Evolutionary conservation across 1,140 invertebrate species (phyloP).

Genomic region (Panulirus ornatus): DNA sequence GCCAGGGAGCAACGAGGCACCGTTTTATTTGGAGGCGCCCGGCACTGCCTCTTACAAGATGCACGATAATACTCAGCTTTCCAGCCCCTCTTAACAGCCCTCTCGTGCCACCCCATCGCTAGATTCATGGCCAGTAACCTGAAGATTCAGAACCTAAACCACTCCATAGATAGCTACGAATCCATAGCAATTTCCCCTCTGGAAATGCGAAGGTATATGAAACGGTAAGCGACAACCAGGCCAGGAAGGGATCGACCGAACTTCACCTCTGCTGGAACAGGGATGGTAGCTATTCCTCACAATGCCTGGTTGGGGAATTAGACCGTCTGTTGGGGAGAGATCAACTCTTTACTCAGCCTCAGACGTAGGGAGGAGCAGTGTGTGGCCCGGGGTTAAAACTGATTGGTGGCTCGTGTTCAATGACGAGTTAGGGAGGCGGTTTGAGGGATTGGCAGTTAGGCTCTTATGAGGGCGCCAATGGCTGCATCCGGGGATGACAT

Average conservation of each 20-base stretch:
- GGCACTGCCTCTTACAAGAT: constrained; percentile 47
- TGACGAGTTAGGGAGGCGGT: too few species aligned
- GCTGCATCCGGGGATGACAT: too few species aligned
- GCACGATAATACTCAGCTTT: constrained; percentile 42
- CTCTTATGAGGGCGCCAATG: too few species aligned
- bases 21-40: constrained; percentile 67
- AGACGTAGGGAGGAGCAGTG: constrained; percentile 3
- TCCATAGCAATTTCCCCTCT: background rate
- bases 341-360: constrained; percentile 31
- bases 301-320: constrained; percentile 47
- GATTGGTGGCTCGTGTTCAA: too few species aligned
- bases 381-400: too few species aligned
- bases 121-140: constrained; percentile 1
- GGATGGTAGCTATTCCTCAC: constrained; percentile 42
- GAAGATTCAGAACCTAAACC: background rate
- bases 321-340: constrained; percentile 45
- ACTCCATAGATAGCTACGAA: background rate
- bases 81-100: background rate
- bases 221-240: background rate
- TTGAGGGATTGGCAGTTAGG: too few species aligned
- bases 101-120: background rate
- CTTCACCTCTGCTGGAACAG: background rate
- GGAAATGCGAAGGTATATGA: background rate
- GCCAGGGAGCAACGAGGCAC: constrained; percentile 49
- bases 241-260: background rate